phyloP scores from a whole-genome alignment of 2,797 vertebrate species.

The Agapornis canus region DNA sequence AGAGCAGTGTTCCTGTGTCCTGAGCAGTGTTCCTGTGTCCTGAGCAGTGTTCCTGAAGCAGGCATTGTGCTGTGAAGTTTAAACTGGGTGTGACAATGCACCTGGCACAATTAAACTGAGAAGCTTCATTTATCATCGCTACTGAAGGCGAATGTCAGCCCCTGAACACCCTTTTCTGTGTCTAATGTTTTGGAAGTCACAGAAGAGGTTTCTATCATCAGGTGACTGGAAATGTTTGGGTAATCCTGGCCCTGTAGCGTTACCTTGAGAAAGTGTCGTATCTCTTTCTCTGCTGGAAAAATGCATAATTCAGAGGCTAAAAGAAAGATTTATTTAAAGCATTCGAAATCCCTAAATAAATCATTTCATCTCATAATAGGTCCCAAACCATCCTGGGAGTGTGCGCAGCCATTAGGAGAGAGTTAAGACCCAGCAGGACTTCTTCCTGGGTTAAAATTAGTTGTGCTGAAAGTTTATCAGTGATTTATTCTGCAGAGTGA shows the following conservation, averaged over 20 bases:
- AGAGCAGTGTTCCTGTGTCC: background rate
- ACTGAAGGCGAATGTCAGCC: accelerated
- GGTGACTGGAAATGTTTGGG: background rate
- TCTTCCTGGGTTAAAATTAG: background rate
- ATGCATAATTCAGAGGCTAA: background rate
- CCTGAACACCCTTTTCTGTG: background rate
- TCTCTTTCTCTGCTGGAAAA: background rate
- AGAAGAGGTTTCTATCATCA: background rate
- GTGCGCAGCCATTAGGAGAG: background rate
- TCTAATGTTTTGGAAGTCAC: background rate
- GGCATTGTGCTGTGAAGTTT: background rate
- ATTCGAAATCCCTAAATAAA: slow-evolving; percentile 40
- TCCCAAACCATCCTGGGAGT: background rate
- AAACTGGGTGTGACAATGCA: background rate
- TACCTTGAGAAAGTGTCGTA: background rate
- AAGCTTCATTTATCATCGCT: background rate
- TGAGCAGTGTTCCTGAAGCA: accelerated
- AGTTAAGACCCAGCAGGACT: background rate
- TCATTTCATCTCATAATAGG: background rate
- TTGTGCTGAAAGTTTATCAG: slow-evolving; percentile 62
- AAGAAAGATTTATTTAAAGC: slow-evolving; percentile 22
- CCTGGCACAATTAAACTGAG: background rate
- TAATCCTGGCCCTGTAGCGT: background rate
- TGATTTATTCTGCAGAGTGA: slow-evolving; percentile 58
- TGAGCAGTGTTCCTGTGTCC: accelerated